These are phyloP conservation scores for Crocallis elinguaria DNA, from an alignment of 2,888 invertebrate species.

Conservation along the genomic window DNA sequence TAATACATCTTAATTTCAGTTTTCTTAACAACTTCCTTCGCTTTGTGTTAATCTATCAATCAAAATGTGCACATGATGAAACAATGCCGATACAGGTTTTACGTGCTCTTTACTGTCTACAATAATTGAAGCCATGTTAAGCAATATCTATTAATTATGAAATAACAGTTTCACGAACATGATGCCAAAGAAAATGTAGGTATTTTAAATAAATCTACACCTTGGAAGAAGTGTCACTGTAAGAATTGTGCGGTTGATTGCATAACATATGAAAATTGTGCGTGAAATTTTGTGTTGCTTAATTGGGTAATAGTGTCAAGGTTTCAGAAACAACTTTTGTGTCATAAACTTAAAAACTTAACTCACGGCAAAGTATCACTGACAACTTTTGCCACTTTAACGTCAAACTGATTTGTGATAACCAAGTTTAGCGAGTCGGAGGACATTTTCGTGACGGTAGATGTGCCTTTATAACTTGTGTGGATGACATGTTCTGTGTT, in stretches of 20 bases:
- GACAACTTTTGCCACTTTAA: too few species aligned
- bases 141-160: slow-evolving; percentile 6
- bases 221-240: neutral
- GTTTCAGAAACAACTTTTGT: neutral
- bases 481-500: neutral
- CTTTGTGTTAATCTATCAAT: too few species aligned
- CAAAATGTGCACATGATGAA: too few species aligned
- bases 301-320: neutral
- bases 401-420: too few species aligned
- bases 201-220: slow-evolving; percentile 1
- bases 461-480: neutral
- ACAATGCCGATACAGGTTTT: neutral
- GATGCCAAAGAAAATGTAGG: slow-evolving; percentile 13
- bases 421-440: too few species aligned
- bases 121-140: neutral
- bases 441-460: too few species aligned
- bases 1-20: too few species aligned
- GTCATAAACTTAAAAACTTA: neutral
- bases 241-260: too few species aligned
- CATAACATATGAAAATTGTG: too few species aligned
- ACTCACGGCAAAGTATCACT: neutral
- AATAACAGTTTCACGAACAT: slow-evolving; percentile 19
- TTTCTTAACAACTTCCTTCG: too few species aligned
- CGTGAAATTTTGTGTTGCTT: too few species aligned
- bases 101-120: slow-evolving; percentile 14